phyloP scores from a whole-genome alignment of 2,888 invertebrate genomes.

The Tenthredo notha region DNA sequence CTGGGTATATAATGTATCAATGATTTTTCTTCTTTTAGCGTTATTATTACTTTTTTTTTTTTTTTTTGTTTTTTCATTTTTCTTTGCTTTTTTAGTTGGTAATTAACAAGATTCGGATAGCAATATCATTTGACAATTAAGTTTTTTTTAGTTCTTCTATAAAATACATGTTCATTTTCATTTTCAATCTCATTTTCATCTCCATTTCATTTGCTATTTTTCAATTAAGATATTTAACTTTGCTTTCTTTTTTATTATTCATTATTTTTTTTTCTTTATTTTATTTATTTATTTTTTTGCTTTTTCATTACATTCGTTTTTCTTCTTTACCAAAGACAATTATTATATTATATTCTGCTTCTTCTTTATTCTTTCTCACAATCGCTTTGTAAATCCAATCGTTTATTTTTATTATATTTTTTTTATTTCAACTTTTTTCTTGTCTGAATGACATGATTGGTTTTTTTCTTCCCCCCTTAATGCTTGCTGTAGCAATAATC shows the following conservation, averaged over 20 bases:
- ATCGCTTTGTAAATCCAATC: slow-evolving; percentile 46
- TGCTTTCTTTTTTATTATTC: not conserved
- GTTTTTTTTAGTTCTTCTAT: not conserved
- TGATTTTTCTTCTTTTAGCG: slow-evolving; percentile 64
- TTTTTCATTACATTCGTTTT: not conserved
- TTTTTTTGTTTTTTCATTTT: slow-evolving; percentile 56
- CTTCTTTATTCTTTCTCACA: slow-evolving; percentile 53
- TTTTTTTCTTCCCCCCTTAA: not conserved
- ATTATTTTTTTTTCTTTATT: not conserved
- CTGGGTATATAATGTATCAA: slow-evolving; percentile 70
- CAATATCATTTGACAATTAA: slow-evolving; percentile 32
- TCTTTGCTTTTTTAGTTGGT: slow-evolving; percentile 26
- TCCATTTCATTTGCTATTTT: not conserved
- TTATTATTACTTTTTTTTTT: slow-evolving; percentile 63
- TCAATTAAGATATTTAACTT: not conserved
- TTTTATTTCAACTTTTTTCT: not conserved
- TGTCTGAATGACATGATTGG: slow-evolving; percentile 44
- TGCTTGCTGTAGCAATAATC: slow-evolving; percentile 41
- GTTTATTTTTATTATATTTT: too few relatives aligned
- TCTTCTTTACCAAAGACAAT: not conserved
- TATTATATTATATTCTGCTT: slow-evolving; percentile 12
- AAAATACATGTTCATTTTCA: slow-evolving; percentile 1
- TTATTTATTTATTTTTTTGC: not conserved
- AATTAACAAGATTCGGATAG: slow-evolving; percentile 49
- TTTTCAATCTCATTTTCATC: not conserved